Evolutionary conservation across 1,140 invertebrate species (phyloP).

Genomic region (Caenorhabditis brenneri): DNA sequence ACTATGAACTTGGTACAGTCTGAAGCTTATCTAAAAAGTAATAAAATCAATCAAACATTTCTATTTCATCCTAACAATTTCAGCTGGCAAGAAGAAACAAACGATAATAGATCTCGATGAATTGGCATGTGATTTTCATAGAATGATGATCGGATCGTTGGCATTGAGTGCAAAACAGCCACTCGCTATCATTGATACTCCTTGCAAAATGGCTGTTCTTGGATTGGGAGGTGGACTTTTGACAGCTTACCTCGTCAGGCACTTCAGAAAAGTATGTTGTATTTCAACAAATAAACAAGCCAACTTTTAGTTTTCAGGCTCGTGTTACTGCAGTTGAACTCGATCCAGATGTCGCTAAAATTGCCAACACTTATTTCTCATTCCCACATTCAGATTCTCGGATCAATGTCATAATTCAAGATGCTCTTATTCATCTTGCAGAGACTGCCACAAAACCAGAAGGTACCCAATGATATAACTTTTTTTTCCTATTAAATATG

Average conservation of each 20-base stretch:
- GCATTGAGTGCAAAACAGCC: neutral
- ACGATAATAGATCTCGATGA: conserved; percentile 47
- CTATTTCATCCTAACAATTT: conserved; percentile 32
- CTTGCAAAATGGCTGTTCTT: conserved; percentile 56
- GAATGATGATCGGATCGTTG: conserved; percentile 34
- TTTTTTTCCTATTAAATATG: neutral
- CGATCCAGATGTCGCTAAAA: conserved; percentile 58
- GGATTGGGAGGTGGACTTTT: conserved; percentile 65
- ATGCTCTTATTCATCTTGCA: conserved; percentile 61
- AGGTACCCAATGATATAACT: conserved; percentile 50
- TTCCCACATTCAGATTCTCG: conserved; percentile 54
- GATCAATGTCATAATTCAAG: conserved; percentile 56
- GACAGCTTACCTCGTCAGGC: conserved; percentile 53
- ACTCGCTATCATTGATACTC: neutral
- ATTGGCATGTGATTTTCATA: conserved; percentile 65
- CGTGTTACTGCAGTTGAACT: conserved; percentile 57
- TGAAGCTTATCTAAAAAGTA: conserved; percentile 61
- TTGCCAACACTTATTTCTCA: conserved; percentile 61
- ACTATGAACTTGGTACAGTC: conserved; percentile 62
- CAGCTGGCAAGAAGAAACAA: conserved; percentile 52
- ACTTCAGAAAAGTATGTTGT: conserved; percentile 52
- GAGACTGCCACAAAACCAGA: conserved; percentile 29
- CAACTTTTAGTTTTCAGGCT: neutral
- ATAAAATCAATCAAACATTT: neutral
- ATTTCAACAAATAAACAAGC: neutral